Evolutionary conservation across 1,140 invertebrate species (phyloP).

Genomic region (Drosophila navojoa): DNA sequence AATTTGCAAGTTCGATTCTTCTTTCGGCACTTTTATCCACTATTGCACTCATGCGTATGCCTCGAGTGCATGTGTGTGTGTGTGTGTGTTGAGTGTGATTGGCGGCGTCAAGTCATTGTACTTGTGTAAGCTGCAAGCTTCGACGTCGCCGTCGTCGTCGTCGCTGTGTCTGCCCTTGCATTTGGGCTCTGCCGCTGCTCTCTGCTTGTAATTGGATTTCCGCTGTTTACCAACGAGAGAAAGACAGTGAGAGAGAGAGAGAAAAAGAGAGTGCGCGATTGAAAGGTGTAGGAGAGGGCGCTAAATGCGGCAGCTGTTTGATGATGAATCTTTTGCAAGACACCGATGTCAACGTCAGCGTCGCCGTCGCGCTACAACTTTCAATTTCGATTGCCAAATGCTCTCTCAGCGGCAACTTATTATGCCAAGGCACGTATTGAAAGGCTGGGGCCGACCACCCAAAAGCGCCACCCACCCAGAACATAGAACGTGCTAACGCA

Average conservation of each 20-base stretch:
- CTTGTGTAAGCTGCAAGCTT: slow-evolving; percentile 40
- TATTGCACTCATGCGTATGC: slow-evolving; percentile 1
- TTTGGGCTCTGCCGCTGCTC: slow-evolving; percentile 28
- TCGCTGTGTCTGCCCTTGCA: slow-evolving; percentile 59
- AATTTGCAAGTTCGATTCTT: slow-evolving; percentile 13
- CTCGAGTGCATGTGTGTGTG: not conserved
- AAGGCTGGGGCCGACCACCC: slow-evolving; percentile 18
- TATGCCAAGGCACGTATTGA: slow-evolving; percentile 39
- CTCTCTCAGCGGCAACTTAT: slow-evolving; percentile 39
- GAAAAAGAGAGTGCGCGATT: not conserved
- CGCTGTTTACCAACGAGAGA: slow-evolving; percentile 55
- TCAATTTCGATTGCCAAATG: slow-evolving; percentile 78
- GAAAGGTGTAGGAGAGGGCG: slow-evolving; percentile 15
- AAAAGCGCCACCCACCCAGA: slow-evolving; percentile 28
- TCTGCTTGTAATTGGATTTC: slow-evolving; percentile 77
- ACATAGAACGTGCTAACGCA: slow-evolving; percentile 34
- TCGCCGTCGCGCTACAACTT: slow-evolving; percentile 55
- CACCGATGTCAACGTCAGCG: slow-evolving; percentile 24
- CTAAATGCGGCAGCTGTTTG: slow-evolving; percentile 58
- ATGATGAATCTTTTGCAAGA: slow-evolving; percentile 68
- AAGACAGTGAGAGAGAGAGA: not conserved
- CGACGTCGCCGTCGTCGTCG: slow-evolving; percentile 38
- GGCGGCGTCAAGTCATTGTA: slow-evolving; percentile 40
- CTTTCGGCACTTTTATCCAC: slow-evolving; percentile 13
- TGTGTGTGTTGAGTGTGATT: slow-evolving; percentile 9